Evolutionary conservation across 2,113 vertebrate genomes (phyloP), one percentile per base, ranked within the genome.

Genomic region (Bufo bufo): DNA sequence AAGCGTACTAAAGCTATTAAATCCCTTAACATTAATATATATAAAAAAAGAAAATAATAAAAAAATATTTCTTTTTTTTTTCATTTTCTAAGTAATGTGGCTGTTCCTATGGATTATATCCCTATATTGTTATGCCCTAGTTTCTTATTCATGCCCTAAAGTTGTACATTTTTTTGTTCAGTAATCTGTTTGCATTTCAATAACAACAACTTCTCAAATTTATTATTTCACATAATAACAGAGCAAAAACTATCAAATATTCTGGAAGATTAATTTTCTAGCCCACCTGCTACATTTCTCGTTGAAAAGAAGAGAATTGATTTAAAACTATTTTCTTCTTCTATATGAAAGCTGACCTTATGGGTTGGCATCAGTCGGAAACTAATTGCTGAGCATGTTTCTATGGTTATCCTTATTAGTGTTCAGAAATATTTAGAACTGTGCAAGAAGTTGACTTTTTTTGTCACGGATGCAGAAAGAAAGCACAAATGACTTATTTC

Each of bases 321-420:
- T 65, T 86, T 65, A 16, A 58, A 69, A 80, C 47, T 87, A 71
- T 79, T 80, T 87, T 79, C 77, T 77, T 81, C 23, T 61, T 85
- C 71, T 75, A 13, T 85, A 79, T 77, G 85, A 79, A 90, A 0
- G 0, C 83, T 93, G 91, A 94, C 94, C 93, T 93, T 94, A 94
- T 92, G 89, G 93, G 94, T 93, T 93, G 92, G 91, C 91, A 90
- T 90, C 87, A 92, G 92, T 65, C 90, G 91, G 90, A 88, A 88
- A 91, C 91, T 95, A 95, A 95, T 94, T 92, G 90, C 90, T 91
- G 91, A 93, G 87, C 74, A 87, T 91, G 94, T 95, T 96, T 93
- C 93, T 93, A 93, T 95, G 92, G 93, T 86, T 94, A 95, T 95
- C 79, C 89, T 90, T 90, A 90, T 91, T 93, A 93, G 92, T 91